These are phyloP conservation scores for Orestias chungarensis DNA, from an alignment of 2,797 vertebrate genomes.

Conservation along the genomic window DNA sequence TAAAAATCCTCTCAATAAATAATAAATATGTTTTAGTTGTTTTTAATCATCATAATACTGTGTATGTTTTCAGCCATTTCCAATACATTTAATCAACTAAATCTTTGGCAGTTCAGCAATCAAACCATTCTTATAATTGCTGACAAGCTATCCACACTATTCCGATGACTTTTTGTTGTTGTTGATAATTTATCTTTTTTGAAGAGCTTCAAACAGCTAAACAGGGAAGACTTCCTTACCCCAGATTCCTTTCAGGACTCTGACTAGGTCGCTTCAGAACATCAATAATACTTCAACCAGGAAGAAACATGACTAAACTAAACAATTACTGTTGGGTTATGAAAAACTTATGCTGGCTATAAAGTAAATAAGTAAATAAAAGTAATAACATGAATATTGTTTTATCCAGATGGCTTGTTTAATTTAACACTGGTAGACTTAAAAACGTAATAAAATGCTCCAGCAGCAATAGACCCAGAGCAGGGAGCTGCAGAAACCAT, in stretches of 20 bases:
- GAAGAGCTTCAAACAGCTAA: background rate
- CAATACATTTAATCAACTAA: no score
- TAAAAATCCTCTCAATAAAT: background rate
- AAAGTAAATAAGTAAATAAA: no score
- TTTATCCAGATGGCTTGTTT: background rate
- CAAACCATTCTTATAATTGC: background rate
- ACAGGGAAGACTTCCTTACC: background rate
- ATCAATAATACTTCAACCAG: background rate
- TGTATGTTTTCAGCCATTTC: no score
- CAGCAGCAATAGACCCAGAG: slow-evolving; percentile 7
- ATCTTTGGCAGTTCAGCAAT: no score
- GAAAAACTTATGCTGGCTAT: background rate
- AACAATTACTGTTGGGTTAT: background rate
- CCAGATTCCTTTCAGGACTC: background rate
- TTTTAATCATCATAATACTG: background rate
- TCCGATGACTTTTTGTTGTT: background rate
- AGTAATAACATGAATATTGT: background rate
- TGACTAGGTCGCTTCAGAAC: background rate
- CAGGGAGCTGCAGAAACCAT: slow-evolving; percentile 7
- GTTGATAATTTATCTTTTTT: background rate
- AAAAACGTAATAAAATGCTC: no score
- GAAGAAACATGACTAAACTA: background rate
- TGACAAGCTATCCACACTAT: background rate
- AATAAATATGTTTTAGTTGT: background rate
- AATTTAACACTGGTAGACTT: background rate